Conservation (phyloP, 2,888 invertebrate genomes). For the Lydus trimaculatus region DNA sequence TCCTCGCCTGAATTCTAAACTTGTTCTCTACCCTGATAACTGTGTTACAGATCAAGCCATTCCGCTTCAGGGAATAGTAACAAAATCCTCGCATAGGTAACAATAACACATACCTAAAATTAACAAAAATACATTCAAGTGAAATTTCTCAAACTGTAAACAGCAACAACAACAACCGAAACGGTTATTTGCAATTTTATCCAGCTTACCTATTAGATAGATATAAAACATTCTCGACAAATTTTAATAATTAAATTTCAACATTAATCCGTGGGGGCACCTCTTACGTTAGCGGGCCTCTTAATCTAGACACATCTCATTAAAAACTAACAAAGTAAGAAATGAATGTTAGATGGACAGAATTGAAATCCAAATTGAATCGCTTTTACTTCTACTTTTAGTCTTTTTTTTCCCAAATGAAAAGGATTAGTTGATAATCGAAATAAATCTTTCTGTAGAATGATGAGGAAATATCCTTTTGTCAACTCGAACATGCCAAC, state of each 20-base stretch:
- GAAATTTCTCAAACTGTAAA: neutral
- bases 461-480: slow-evolving; percentile 12
- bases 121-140: neutral
- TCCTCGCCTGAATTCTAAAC: slow-evolving; percentile 46
- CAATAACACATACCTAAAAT: neutral
- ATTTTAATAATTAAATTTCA: slow-evolving; percentile 42
- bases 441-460: neutral
- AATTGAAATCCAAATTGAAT: too few relatives aligned
- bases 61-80: slow-evolving; percentile 39
- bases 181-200: slow-evolving; percentile 35
- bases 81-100: slow-evolving; percentile 22
- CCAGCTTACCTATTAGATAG: slow-evolving; percentile 35
- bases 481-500: slow-evolving; percentile 19
- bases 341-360: neutral
- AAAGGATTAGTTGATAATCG: neutral
- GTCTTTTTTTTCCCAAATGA: neutral
- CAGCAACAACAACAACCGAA: neutral
- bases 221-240: slow-evolving; percentile 37
- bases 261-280: slow-evolving; percentile 34
- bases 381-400: neutral
- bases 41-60: slow-evolving; percentile 50
- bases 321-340: slow-evolving; percentile 40
- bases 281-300: slow-evolving; percentile 18
- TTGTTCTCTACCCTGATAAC: slow-evolving; percentile 49
- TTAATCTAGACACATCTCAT: too few relatives aligned